Percentiles rank a stretch among this genome's conserved stretches.
These are phyloP conservation scores for Xiphophorus hellerii DNA, from an alignment of 2,113 vertebrate genomes.

Conservation along the genomic window DNA sequence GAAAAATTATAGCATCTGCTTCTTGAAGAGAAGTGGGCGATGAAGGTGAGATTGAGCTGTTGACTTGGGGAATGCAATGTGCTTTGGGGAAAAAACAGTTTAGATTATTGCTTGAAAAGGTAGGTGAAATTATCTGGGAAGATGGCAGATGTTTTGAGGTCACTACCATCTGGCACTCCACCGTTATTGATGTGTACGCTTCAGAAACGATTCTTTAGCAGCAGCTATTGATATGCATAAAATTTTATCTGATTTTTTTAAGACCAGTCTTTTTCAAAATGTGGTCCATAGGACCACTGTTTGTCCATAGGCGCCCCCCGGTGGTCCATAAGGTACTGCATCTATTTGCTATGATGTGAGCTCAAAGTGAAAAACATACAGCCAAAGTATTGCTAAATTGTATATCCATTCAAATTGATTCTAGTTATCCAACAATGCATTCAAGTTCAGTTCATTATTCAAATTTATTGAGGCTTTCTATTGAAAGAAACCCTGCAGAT, in stretches of 20 bases:
- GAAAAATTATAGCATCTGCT: constrained; percentile 80
- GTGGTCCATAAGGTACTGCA: too few species aligned
- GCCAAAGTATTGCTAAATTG: too few species aligned
- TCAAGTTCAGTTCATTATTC: too few species aligned
- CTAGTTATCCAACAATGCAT: too few species aligned
- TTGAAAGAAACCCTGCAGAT: too few species aligned
- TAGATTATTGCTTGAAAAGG: constrained; percentile 73
- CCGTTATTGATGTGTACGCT: constrained; percentile 17
- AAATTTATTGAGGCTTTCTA: too few species aligned
- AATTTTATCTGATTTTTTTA: constrained; percentile 16
- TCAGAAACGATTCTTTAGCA: constrained; percentile 33
- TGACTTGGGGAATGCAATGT: constrained; percentile 80
- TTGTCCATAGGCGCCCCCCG: too few species aligned
- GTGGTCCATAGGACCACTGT: too few species aligned
- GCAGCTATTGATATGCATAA: constrained; percentile 61
- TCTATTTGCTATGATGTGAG: too few species aligned
- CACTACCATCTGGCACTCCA: constrained; percentile 17
- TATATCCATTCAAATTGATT: too few species aligned
- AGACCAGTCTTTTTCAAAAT: too few species aligned
- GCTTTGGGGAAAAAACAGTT: constrained; percentile 71
- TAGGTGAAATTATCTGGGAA: constrained; percentile 58
- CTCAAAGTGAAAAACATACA: too few species aligned
- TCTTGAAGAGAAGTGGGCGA: constrained; percentile 72
- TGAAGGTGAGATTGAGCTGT: constrained; percentile 76
- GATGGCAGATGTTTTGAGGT: constrained; percentile 21